Base-by-base conservation (phyloP, 2,888 invertebrate genomes). In the Drosophila flavopinicola region DNA sequence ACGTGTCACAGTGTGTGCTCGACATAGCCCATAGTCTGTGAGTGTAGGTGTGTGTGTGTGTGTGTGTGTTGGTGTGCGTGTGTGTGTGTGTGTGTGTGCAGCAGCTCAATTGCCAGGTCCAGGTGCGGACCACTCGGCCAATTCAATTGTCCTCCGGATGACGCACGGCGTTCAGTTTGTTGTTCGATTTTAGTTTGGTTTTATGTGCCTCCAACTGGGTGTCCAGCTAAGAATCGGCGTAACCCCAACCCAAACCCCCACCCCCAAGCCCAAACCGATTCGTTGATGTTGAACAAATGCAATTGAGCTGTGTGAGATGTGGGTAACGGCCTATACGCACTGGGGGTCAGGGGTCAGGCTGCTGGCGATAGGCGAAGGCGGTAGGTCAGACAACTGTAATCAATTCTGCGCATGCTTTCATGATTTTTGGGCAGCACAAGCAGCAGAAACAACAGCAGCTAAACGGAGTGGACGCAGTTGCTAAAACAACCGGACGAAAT, bases 231-330 rank as follows among this genome's bases (percentile, higher is more conserved):
- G 47, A 63, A 30, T 44, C 35, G 37, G 9, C 13, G 15, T 9
- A 15, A 13, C 35, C 9, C 10, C 1, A 9, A 7, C 25, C 4
- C 29, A 24, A 11, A 15, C 33, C 1, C 17, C 6, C 23, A 6
- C 10, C 4, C 29, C 13, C n/a, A 47, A 30, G 13, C 29, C 53
- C n/a, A n/a, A 37, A 56, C 24, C 47, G 64, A 54, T 38, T 56
- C 72, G 70, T 70, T 73, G 72, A 73, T 73, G 72, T 70, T 73
- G 75, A 73, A 75, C 70, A 75, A 73, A 73, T 75, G 70, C 75
- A 70, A 73, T 70, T 57, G 75, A 66, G 66, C 71, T 54, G 39
- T 54, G 39, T 39, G 42, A 30, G 60, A 11, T 56, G 66, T 38
- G 42, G 47, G 25, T 35, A 15, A 33, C 17, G 41, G 17, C 20